Conservation (phyloP, 2,113 vertebrate genomes). For the Todiramphus saurophagus region DNA sequence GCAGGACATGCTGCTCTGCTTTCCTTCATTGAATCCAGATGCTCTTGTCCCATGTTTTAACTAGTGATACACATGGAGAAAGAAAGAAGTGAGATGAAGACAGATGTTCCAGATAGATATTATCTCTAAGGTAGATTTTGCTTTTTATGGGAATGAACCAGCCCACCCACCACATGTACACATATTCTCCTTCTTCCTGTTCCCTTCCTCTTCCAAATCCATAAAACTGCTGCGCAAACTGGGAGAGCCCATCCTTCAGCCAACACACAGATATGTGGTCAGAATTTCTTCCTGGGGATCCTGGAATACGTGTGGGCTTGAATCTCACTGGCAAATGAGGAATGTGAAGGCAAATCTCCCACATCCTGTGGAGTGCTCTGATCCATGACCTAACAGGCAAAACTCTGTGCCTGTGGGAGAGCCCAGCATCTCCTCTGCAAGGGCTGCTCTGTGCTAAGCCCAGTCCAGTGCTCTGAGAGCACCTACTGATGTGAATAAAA, state of each 20-base stretch:
- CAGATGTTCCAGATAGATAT: background rate
- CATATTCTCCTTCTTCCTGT: background rate
- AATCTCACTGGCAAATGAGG: conserved; percentile 17
- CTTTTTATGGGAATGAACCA: background rate
- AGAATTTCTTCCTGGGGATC: conserved; percentile 35
- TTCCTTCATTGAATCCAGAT: conserved; percentile 53
- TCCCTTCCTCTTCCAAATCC: background rate
- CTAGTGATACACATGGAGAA: conserved; percentile 34
- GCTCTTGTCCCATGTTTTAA: conserved; percentile 10
- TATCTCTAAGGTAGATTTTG: background rate
- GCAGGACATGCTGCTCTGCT: background rate
- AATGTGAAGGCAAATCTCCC: conserved; percentile 46
- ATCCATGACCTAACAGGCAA: background rate
- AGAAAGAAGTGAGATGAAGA: conserved; percentile 13
- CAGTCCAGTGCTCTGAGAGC: background rate
- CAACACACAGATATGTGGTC: conserved; percentile 12
- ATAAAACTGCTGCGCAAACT: background rate
- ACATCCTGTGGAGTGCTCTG: conserved; percentile 50
- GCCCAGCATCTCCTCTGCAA: background rate
- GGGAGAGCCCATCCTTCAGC: background rate
- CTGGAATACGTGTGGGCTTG: conserved; percentile 45
- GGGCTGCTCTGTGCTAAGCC: background rate
- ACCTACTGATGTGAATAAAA: background rate
- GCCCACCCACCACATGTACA: background rate
- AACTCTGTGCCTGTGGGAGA: conserved; percentile 3